Conservation (phyloP, 2,113 vertebrate genomes). For the Ondatra zibethicus region DNA sequence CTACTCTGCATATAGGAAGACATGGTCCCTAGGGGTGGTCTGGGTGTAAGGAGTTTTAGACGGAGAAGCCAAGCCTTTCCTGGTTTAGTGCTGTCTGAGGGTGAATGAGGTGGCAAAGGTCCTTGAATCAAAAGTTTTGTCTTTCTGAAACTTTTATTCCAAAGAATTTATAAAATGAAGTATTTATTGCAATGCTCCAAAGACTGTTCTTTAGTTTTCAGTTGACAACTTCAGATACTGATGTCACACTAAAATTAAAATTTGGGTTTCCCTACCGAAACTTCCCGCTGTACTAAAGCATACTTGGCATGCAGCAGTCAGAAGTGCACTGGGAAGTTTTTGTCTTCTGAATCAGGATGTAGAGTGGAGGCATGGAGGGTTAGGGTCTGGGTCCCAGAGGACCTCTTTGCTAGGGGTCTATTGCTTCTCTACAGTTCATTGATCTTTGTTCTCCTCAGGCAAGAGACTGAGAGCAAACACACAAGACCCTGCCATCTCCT, state of each 20-base stretch:
- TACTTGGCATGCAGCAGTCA: neutral
- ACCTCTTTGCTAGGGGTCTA: neutral
- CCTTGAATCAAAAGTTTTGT: neutral
- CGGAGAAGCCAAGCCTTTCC: neutral
- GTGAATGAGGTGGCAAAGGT: neutral
- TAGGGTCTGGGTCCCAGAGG: neutral
- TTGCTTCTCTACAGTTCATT: neutral
- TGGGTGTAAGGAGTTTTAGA: neutral
- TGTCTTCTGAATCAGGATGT: neutral
- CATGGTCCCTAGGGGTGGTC: neutral
- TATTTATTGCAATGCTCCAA: neutral
- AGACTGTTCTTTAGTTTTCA: neutral
- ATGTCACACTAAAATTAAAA: neutral
- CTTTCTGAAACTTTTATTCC: conserved; percentile 13
- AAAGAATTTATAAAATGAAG: neutral
- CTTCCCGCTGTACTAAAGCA: neutral
- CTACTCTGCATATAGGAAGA: neutral
- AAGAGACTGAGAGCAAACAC: neutral
- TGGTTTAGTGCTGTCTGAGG: neutral
- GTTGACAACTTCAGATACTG: neutral
- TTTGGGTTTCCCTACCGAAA: neutral
- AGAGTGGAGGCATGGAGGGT: neutral
- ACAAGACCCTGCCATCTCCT: neutral
- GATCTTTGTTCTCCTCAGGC: neutral
- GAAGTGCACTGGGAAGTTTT: neutral